phyloP scores from a whole-genome alignment of 2,888 invertebrate species.

The Mesorhabditis spiculigera region DNA sequence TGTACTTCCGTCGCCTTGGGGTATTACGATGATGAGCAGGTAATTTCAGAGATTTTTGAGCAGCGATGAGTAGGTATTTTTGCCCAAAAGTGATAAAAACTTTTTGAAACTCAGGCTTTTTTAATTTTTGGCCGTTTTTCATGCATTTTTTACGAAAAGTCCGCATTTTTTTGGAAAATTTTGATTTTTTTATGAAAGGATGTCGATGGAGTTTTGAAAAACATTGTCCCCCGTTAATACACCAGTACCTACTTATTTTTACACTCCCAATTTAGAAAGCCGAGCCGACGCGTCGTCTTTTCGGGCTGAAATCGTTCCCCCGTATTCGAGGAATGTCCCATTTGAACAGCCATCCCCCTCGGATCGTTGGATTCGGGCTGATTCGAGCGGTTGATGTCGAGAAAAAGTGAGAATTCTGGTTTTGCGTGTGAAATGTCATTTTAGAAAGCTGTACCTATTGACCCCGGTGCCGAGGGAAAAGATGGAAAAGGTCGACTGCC shows the following conservation, averaged over 20 bases:
- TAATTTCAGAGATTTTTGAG: not conserved
- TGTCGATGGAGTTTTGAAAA: no score
- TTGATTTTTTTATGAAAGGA: no score
- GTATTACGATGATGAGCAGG: not conserved
- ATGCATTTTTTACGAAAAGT: no score
- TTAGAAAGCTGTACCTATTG: not conserved
- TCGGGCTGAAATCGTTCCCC: not conserved
- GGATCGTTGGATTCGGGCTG: not conserved
- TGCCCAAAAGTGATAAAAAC: no score
- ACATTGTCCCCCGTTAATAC: no score
- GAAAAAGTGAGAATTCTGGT: not conserved
- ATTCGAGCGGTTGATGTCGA: not conserved
- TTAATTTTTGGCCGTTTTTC: no score
- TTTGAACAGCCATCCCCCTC: not conserved
- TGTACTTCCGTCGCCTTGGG: not conserved
- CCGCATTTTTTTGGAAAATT: no score
- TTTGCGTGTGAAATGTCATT: not conserved
- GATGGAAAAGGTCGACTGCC: not conserved
- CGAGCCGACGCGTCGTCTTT: not conserved
- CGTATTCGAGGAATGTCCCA: not conserved
- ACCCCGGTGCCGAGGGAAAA: not conserved
- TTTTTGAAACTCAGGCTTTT: no score
- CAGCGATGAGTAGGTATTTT: no score
- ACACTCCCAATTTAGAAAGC: not conserved
- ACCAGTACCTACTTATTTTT: no score